Percentiles rank a stretch among this genome's conserved stretches.
phyloP scores from a whole-genome alignment of 2,888 invertebrate species.

The Pammene fasciana region DNA sequence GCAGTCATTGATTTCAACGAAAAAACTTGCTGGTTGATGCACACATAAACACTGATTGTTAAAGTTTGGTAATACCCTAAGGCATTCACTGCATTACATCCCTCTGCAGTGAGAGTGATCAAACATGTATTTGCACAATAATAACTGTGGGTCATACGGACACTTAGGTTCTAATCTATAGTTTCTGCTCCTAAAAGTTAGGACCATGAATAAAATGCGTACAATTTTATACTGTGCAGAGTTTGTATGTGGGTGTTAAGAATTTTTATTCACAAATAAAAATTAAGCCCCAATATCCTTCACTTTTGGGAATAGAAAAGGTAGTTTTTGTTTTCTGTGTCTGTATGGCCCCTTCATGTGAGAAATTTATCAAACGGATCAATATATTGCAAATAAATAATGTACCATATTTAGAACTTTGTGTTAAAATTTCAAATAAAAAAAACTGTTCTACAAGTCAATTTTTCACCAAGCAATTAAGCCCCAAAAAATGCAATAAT shows the following conservation, averaged over 20 bases:
- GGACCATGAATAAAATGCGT: background rate
- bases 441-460: background rate
- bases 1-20: background rate
- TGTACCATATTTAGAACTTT: constrained; percentile 17
- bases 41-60: background rate
- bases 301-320: background rate
- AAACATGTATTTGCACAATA: constrained; percentile 21
- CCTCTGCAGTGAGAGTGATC: background rate
- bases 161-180: constrained; percentile 1
- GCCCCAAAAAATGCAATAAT: background rate
- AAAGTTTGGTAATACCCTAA: constrained; percentile 2
- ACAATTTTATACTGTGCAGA: background rate
- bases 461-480: background rate
- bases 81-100: constrained; percentile 12
- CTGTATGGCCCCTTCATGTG: constrained; percentile 18
- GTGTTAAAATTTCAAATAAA: background rate
- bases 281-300: background rate
- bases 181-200: background rate
- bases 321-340: background rate
- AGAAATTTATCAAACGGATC: constrained; percentile 22
- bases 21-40: background rate
- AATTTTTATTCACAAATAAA: background rate
- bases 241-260: background rate
- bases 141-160: background rate
- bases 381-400: constrained; percentile 1